These are phyloP conservation scores for Meda fulgida DNA, from an alignment of 2,797 vertebrate genomes.

Conservation along the genomic window DNA sequence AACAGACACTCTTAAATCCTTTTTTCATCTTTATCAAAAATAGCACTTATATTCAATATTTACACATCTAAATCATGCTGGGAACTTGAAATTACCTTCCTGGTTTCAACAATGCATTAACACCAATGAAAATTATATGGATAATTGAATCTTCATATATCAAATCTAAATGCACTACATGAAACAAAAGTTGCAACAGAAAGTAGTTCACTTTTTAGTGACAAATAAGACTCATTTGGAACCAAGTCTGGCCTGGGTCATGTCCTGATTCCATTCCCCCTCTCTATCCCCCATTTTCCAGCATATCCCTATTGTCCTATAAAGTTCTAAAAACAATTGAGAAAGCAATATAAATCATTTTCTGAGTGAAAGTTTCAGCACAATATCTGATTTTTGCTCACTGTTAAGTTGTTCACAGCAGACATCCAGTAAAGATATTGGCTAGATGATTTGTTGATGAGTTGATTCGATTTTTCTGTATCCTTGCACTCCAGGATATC, in stretches of 20 bases:
- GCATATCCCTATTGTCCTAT: background rate
- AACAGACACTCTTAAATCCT: background rate
- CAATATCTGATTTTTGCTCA: conserved; percentile 7
- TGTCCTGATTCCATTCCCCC: background rate
- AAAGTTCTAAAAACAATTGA: background rate
- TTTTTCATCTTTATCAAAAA: background rate
- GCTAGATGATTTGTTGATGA: conserved; percentile 8
- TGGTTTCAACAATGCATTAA: background rate
- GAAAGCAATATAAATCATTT: background rate
- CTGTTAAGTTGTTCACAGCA: conserved; percentile 20
- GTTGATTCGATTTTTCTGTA: conserved; percentile 25
- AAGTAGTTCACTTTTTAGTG: background rate
- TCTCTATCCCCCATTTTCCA: background rate
- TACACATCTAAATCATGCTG: background rate
- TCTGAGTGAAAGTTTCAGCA: conserved; percentile 2
- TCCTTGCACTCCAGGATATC: conserved; percentile 40
- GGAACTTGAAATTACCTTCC: background rate
- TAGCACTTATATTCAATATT: background rate
- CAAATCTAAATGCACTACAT: background rate
- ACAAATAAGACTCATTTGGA: background rate
- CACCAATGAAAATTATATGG: background rate
- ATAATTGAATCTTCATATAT: background rate
- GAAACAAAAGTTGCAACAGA: background rate
- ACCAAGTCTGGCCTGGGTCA: background rate
- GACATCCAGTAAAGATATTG: background rate